Base-by-base conservation (phyloP, 2,113 vertebrate genomes). In the Beaufortia kweichowensis region DNA sequence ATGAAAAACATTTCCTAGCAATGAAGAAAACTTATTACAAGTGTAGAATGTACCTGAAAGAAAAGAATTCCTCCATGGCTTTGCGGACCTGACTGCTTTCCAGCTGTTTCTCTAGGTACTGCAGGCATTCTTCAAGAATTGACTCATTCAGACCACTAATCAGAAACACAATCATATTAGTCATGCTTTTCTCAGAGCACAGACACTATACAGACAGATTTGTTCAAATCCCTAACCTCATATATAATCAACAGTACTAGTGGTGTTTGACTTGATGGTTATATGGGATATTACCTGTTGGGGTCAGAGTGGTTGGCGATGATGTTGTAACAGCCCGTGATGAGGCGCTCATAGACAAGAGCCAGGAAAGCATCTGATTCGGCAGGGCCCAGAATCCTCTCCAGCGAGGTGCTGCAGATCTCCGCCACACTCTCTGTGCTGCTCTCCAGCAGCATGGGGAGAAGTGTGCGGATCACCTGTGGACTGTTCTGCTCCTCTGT, bases 21-120 rank as follows among this genome's bases (percentile, higher is more conserved):
- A 59, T 21, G 4, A 46, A 31, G 2, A 53, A 9, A 72, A 4
- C 41, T 8, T 10, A 21, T 1, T 15, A 5, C 26, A 24, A 1
- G 53, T 2, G 1, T 48, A 11, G 7, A 1, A 12, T 3, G 79
- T 90, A 98, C 97, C 95, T 95, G 86, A 96, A 96, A 0, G 96
- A 96, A 77, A 99, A 98, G 89, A 98, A 98, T 67, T 98, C 96
- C 78, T 99, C 97, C 97, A 99, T 98, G 72, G 96, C 96, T 90
- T 97, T 98, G 53, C 96, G 93, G 48, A 97, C 95, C 84, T 96
- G 95, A 88, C 89, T 95, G 89, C 93, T 98, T 84, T 99, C 96
- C 76, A 99, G 92, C 55, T 98, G 96, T 63, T 97, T 99, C 85
- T 99, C 96, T 81, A 99, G 88, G 76, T 98, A 96, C 73, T 97